Percentiles rank a stretch among this genome's conserved stretches.
phyloP scores from a whole-genome alignment of 2,113 vertebrate genomes.

The Hydropotes inermis region DNA sequence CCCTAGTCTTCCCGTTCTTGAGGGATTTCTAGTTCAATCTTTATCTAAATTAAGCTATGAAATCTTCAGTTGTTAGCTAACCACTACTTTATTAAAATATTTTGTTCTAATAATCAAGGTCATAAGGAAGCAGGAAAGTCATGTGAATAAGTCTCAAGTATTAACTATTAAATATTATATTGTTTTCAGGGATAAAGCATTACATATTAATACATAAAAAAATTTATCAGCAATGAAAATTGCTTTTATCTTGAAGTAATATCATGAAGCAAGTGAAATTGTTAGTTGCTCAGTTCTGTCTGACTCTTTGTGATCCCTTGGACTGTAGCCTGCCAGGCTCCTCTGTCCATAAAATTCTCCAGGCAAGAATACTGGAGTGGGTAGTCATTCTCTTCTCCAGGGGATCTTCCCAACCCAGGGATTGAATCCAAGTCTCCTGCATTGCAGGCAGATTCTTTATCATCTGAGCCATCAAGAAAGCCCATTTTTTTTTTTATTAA shows the following conservation, averaged over 20 bases:
- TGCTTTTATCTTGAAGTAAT: background rate
- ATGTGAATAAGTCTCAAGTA: background rate
- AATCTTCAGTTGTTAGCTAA: background rate
- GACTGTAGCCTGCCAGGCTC: rapidly evolving
- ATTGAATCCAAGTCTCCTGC: background rate
- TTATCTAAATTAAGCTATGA: background rate
- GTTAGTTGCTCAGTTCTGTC: background rate
- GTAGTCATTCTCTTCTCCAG: background rate
- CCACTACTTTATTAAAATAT: background rate
- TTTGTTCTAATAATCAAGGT: background rate
- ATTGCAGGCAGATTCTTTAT: background rate
- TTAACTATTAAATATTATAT: background rate
- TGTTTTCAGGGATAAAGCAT: background rate
- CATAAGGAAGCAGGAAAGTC: background rate
- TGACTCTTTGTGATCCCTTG: background rate
- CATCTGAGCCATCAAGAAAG: background rate
- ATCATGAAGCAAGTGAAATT: background rate
- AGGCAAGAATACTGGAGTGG: background rate
- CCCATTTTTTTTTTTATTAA: background rate
- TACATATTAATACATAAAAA: background rate
- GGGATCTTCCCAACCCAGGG: background rate
- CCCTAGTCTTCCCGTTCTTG: background rate
- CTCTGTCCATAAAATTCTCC: background rate
- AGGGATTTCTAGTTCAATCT: background rate
- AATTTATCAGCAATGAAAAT: background rate